phyloP scores from a whole-genome alignment of 2,113 vertebrate genomes.

The human (Homo sapiens) region DNA sequence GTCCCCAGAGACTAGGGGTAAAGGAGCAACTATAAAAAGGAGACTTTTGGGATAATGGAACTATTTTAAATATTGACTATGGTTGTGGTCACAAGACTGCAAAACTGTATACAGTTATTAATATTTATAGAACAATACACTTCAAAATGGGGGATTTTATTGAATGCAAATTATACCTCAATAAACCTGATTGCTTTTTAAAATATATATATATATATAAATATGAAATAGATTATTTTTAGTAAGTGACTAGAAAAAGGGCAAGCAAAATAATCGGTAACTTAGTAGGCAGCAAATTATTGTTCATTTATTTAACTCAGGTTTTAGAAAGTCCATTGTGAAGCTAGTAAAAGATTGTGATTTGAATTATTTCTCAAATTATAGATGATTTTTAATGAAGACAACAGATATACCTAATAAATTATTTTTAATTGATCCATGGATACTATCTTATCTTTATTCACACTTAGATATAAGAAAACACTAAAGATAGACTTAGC shows the following conservation, averaged over 20 bases:
- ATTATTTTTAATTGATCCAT: not conserved
- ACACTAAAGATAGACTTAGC: not conserved
- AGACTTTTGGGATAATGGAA: not conserved
- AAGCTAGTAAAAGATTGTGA: not conserved
- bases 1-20: not conserved
- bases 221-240: not conserved
- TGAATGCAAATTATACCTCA: slow-evolving; percentile 1
- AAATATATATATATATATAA: not conserved
- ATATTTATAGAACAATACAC: not conserved
- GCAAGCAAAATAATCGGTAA: not conserved
- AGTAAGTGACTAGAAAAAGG: not conserved
- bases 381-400: slow-evolving; percentile 13
- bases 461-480: slow-evolving; percentile 35
- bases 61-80: not conserved
- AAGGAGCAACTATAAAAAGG: not conserved
- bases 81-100: not conserved
- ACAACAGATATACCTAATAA: not conserved
- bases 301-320: not conserved
- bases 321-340: not conserved
- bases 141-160: not conserved
- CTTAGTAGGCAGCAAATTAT: not conserved
- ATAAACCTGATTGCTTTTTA: not conserved
- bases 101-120: not conserved
- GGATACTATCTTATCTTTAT: not conserved
- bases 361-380: not conserved